Base-by-base conservation (phyloP, 2,797 vertebrate genomes). In the Trematomus bernacchii region DNA sequence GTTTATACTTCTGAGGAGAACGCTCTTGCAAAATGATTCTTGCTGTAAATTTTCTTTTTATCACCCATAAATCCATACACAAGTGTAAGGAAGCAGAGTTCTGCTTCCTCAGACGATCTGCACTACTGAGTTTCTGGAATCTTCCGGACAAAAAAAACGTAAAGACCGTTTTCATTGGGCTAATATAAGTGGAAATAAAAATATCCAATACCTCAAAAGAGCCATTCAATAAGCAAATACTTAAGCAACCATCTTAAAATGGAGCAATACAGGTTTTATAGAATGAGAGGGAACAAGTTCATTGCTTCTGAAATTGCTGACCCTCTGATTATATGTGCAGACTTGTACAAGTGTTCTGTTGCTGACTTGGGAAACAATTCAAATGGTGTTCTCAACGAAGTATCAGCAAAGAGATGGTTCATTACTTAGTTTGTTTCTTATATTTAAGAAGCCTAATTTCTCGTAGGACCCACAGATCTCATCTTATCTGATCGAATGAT, bases 11-110 rank as follows among this genome's bases (percentile, higher is more conserved):
- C 76, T 83, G 77, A 70, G 76, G 78, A 76, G 77, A 90, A 83
- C 9, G 85, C 91, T 88, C 86, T 79, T 70, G 83, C 83, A 81
- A 91, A 92, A 93, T 90, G 81, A 90, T 94, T 92, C 89, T 88
- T 71, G 90, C 73, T 86, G 92, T 95, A 94, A 92, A 94, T 93
- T 90, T 92, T 79, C 77, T 93, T 94, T 94, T 94, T 88, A 92
- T 71, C 43, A 1, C 67, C 86, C 77, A 90, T 94, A 95, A 95
- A 94, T 90, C 88, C 77, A 85, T 81, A 83, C 43, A 57, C 61
- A 71, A 82, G 76, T 71, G 73, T 59, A 76, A 70, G 69, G 77
- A 84, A 79, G 66, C 72, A n/a, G 53, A 21, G 74, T 19, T 76
- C 55, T 59, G 84, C 83, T 83, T 90, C 81, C 73, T 81, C 67